Evolutionary conservation across 1,140 invertebrate genomes (phyloP).

Genomic region (Drosophila carrolli): DNA sequence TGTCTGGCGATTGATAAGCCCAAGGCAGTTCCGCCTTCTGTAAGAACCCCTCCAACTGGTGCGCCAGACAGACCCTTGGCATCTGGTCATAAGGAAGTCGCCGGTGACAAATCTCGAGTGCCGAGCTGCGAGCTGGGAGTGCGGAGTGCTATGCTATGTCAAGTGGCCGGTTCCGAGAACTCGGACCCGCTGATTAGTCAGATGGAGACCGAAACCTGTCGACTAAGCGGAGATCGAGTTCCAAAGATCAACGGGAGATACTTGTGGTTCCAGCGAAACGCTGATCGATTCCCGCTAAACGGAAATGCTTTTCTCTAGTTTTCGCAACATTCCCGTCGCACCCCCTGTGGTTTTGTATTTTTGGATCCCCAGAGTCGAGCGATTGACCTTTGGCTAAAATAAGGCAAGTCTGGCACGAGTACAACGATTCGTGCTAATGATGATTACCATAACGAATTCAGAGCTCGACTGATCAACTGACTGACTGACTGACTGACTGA

Average conservation of each 20-base stretch:
- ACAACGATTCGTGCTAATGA: slow-evolving; percentile 56
- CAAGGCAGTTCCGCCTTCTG: slow-evolving; percentile 49
- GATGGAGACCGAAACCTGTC: slow-evolving; percentile 39
- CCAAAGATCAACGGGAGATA: slow-evolving; percentile 28
- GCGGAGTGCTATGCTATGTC: no score
- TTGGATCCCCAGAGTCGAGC: slow-evolving; percentile 36
- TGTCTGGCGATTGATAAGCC: slow-evolving; percentile 51
- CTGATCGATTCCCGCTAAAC: slow-evolving; percentile 53
- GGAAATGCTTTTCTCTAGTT: slow-evolving; percentile 62
- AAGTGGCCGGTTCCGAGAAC: slow-evolving; percentile 40
- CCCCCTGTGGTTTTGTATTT: slow-evolving; percentile 45
- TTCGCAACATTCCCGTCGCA: background rate
- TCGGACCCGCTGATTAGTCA: slow-evolving; percentile 43
- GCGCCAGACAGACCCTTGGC: slow-evolving; percentile 45
- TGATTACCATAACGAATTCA: slow-evolving; percentile 76
- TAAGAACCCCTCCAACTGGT: slow-evolving; percentile 34
- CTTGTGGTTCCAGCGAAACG: slow-evolving; percentile 33
- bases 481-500: slow-evolving; percentile 31
- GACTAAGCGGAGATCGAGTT: slow-evolving; percentile 8
- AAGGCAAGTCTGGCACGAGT: slow-evolving; percentile 62
- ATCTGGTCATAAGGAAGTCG: slow-evolving; percentile 60
- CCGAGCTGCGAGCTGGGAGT: no score
- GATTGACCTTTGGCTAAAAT: slow-evolving; percentile 73
- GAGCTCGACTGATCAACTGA: slow-evolving; percentile 41
- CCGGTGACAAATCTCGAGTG: slow-evolving; percentile 50